Percentiles rank a stretch among this genome's conserved stretches.
phyloP scores from a whole-genome alignment of 2,797 vertebrate species.

The Anas bahamensis region DNA sequence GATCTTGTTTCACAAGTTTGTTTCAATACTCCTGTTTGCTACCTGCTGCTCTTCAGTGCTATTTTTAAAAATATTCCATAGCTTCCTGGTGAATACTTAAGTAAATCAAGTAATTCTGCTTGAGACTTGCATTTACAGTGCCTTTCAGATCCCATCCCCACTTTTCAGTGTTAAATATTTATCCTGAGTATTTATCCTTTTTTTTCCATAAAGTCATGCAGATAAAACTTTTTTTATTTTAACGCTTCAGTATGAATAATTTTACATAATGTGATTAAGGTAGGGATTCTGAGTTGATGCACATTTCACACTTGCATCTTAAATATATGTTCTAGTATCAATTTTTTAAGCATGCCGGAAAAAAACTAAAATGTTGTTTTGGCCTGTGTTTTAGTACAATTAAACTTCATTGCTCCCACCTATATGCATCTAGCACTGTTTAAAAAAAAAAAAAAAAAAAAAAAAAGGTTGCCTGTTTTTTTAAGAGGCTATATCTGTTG shows the following conservation, averaged over 20 bases:
- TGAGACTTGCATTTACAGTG: not conserved
- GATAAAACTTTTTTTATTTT: not conserved
- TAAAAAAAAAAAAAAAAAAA: not conserved
- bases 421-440: not conserved
- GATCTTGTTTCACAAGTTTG: not conserved
- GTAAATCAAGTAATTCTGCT: not conserved
- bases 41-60: not conserved
- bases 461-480: not conserved
- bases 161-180: not conserved
- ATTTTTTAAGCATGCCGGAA: not conserved
- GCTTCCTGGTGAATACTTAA: not conserved
- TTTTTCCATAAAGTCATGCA: not conserved
- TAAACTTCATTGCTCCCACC: not conserved
- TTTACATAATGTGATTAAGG: not conserved
- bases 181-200: not conserved
- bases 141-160: not conserved
- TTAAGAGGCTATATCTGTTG: not conserved
- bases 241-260: not conserved
- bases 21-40: not conserved
- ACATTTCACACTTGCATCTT: not conserved
- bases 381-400: not conserved
- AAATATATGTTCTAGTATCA: accelerated
- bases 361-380: not conserved
- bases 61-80: not conserved
- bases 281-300: not conserved